Percentiles rank a stretch among this genome's conserved stretches.
Conservation (phyloP, 1,140 invertebrate species). For the Centruroides vittatus region DNA sequence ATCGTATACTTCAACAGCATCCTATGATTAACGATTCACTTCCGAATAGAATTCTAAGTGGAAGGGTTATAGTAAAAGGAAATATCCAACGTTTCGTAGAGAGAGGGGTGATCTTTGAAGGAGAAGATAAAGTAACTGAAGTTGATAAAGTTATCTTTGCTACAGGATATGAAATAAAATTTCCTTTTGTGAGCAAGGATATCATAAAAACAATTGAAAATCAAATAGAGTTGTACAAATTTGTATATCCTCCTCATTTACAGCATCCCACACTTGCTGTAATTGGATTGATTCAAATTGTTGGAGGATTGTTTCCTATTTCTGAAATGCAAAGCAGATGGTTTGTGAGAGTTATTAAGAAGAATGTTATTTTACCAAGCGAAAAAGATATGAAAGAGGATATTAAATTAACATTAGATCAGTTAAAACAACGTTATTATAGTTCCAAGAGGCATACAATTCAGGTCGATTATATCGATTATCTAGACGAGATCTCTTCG, state of each 20-base stretch:
- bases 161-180: slow-evolving; percentile 22
- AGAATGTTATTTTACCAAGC: slow-evolving; percentile 20
- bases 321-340: slow-evolving; percentile 30
- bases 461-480: slow-evolving; percentile 29
- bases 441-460: slow-evolving; percentile 29
- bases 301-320: slow-evolving; percentile 37
- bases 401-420: slow-evolving; percentile 18
- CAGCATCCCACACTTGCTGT: slow-evolving; percentile 29
- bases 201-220: slow-evolving; percentile 7
- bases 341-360: slow-evolving; percentile 17
- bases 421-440: slow-evolving; percentile 20
- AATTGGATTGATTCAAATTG: slow-evolving; percentile 37
- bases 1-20: slow-evolving; percentile 31
- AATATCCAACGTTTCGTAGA: slow-evolving; percentile 25
- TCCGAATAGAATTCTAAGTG: slow-evolving; percentile 31
- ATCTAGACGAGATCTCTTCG: slow-evolving; percentile 28
- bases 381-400: slow-evolving; percentile 23
- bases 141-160: slow-evolving; percentile 5
- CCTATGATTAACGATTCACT: slow-evolving; percentile 39
- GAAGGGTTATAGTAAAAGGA: slow-evolving; percentile 28
- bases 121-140: slow-evolving; percentile 5
- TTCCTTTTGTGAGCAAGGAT: slow-evolving; percentile 3
- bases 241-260: slow-evolving; percentile 27
- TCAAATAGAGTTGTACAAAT: slow-evolving; percentile 9
- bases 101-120: slow-evolving; percentile 26